Conservation (phyloP, 1,140 invertebrate genomes). For the Panagrolaimus sp. region DNA sequence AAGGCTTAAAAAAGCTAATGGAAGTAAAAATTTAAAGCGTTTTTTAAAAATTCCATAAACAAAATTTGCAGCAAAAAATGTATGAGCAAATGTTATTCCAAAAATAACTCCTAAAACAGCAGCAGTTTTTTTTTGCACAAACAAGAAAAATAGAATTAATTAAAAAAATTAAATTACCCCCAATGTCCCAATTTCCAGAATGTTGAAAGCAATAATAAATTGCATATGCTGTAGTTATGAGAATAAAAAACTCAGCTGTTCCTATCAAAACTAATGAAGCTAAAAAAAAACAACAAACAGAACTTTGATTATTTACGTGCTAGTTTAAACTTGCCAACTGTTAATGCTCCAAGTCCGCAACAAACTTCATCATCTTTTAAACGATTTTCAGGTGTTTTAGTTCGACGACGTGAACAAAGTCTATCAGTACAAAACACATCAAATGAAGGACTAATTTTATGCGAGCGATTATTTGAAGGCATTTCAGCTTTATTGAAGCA, state of each 20-base stretch:
- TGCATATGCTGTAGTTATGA: neutral
- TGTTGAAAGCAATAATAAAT: constrained; percentile 6
- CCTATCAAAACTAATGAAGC: neutral
- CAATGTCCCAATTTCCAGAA: constrained; percentile 8
- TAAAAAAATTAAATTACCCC: neutral
- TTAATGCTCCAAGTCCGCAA: neutral
- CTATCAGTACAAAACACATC: constrained; percentile 9
- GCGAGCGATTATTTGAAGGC: neutral
- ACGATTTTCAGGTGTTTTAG: constrained; percentile 3
- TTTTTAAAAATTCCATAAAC: neutral
- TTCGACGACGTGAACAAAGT: neutral
- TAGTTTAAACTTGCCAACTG: neutral
- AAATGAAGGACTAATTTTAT: constrained; percentile 1
- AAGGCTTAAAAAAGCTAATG: neutral
- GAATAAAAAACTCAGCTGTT: constrained; percentile 10
- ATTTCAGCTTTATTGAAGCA: constrained; percentile 2
- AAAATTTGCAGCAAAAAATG: neutral
- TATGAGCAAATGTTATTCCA: neutral
- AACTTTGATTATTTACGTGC: neutral
- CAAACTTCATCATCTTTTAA: neutral
- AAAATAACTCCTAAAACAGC: constrained; percentile 8
- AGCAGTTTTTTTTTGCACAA: neutral
- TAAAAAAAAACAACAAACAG: neutral
- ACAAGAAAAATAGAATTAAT: neutral
- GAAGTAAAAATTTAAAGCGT: neutral